Evolutionary conservation across 2,113 vertebrate species (phyloP), one percentile per base, ranked within the genome.

Genomic region (Nothobranchius kuhntae): DNA sequence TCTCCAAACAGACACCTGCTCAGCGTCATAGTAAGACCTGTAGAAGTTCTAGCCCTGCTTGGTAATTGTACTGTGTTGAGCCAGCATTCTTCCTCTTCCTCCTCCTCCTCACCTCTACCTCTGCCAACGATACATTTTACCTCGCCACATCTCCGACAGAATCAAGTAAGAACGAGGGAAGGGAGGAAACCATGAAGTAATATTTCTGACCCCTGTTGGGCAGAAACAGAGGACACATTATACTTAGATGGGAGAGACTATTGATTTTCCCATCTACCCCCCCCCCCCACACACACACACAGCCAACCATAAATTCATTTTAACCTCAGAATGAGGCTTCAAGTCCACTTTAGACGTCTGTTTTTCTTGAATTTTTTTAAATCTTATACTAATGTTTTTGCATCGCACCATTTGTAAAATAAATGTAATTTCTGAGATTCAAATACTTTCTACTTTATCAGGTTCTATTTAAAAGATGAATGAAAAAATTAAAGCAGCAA

Each of bases 111-210:
- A 35, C n/a, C 58, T 62, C 60, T 62, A 60, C 42, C 72, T 75
- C 53, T 80, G 77, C 87, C 83, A 87, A 82, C 85, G 85, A 86
- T 82, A 84, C 86, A 86, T 84, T 86, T 86, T 69, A 77, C 60
- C 30, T 68, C 72, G 75, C 75, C 76, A 81, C 78, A 75, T 68
- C 60, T 73, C 60, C 35, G 13, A 78, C 61, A 45, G 71, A 73
- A 72, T 69, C 69, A 44, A 73, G 65, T 65, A 60, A 45, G 60
- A n/a, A 45, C n/a, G 61, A 59, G 57, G 71, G 9, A 17, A 54
- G n/a, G 53, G 64, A 71, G 56, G 61, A 52, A 72, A 58, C 63
- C 48, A 44, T 40, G 68, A 58, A 65, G 65, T 42, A 64, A 77
- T 72, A 76, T 80, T 71, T 86, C 52, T 61, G 65, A 72, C 44